Evolutionary conservation across 2,888 invertebrate genomes (phyloP).

Genomic region (Trissolcus brochymenae): DNA sequence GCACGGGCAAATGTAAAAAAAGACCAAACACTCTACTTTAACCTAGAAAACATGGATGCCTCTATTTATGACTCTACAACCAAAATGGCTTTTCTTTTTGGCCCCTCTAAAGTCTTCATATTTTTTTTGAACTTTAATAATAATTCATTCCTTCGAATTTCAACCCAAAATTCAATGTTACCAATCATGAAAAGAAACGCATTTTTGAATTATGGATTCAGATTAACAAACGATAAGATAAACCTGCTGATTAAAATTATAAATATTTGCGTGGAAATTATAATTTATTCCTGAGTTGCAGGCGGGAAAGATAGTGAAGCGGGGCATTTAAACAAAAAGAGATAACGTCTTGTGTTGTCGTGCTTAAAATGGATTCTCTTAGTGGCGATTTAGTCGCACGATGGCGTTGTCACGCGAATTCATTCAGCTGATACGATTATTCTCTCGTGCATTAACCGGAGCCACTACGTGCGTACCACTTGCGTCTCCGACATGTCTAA

Average conservation of each 20-base stretch:
- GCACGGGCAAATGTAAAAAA: slow-evolving; percentile 18
- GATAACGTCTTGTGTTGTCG: slow-evolving; percentile 51
- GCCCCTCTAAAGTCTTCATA: too few relatives aligned
- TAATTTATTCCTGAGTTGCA: too few relatives aligned
- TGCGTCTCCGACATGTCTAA: slow-evolving; percentile 44
- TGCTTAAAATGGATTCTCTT: slow-evolving; percentile 54
- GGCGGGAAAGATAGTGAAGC: neutral
- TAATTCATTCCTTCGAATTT: too few relatives aligned
- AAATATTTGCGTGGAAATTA: too few relatives aligned
- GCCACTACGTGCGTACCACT: slow-evolving; percentile 40
- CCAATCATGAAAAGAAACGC: too few relatives aligned
- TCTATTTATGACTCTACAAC: slow-evolving; percentile 16
- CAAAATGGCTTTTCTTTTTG: slow-evolving; percentile 13
- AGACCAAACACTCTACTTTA: slow-evolving; percentile 34
- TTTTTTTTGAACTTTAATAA: too few relatives aligned
- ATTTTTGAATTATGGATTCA: too few relatives aligned
- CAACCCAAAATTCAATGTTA: too few relatives aligned
- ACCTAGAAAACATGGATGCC: slow-evolving; percentile 42
- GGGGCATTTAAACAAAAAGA: slow-evolving; percentile 39
- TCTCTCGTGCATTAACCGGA: slow-evolving; percentile 29
- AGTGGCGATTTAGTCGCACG: slow-evolving; percentile 45
- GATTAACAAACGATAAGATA: too few relatives aligned
- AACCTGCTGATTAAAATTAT: too few relatives aligned
- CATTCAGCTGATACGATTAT: slow-evolving; percentile 55
- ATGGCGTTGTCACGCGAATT: slow-evolving; percentile 54